Base-by-base conservation (phyloP, 2,113 vertebrate species). In the Nibea coibor region DNA sequence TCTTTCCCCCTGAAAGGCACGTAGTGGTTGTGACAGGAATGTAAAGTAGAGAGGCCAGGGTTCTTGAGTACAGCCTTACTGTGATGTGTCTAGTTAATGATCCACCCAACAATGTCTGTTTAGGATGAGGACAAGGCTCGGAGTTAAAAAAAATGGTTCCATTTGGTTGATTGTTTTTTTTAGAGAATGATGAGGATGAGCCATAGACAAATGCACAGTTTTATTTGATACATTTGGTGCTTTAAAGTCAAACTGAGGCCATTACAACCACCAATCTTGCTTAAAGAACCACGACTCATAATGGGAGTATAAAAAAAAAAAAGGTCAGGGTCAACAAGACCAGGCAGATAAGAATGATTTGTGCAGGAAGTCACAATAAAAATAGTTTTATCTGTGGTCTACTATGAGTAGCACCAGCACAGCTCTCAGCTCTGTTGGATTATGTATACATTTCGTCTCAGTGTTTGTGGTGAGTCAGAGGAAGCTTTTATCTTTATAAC, bases 11-110 rank as follows among this genome's bases (percentile, higher is more conserved):
- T 61, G 65, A 75, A 74, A 86, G 84, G 88, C 95, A 96, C 94
- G 93, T 91, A 92, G 81, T 31, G 86, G 83, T 65, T 94, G 94
- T 96, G 95, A 95, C 92, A 91, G 65, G 95, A 96, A 96, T 95
- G 89, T 70, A 84, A 94, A 95, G 78, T 78, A 85, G 88, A 80
- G 78, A 79, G 89, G 82, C 82, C 58, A 43, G 24, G 65, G 80
- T 75, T 83, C 54, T 67, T 83, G 64, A 87, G 57, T 72, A 42
- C 76, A 72, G 69, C 74, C 57, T 78, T 22, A 70, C 81, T 48
- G 71, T 75, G 56, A 85, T 88, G 76, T 80, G 48, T 81, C 67
- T 59, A 31, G 93, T 95, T 93, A 95, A 96, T 95, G 61, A 95
- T 90, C 88, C 59, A 91, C 92, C 61, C 5, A 12, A 19, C 73